These are phyloP conservation scores for Diplolepis rosae DNA, from an alignment of 2,888 invertebrate species.

Conservation along the genomic window DNA sequence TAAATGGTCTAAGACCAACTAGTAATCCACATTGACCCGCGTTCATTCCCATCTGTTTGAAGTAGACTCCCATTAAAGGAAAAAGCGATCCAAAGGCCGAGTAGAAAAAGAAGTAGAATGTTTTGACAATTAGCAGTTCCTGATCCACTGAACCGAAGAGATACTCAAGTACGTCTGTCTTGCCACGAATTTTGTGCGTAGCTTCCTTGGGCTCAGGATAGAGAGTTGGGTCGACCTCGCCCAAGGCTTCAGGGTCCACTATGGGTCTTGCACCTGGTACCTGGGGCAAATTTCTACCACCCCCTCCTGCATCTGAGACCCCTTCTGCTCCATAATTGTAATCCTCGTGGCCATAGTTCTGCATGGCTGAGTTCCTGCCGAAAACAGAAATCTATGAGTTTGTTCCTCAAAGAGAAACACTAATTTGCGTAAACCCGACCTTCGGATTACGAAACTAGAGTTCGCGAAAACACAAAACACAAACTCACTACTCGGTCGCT, in stretches of 20 bases:
- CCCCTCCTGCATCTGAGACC: conserved; percentile 26
- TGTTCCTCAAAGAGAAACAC: neutral
- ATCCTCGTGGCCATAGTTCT: conserved; percentile 66
- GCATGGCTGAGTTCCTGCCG: conserved; percentile 50
- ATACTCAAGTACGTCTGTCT: conserved; percentile 88
- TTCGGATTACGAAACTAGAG: neutral
- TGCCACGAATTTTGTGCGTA: conserved; percentile 91
- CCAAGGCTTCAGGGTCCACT: conserved; percentile 88
- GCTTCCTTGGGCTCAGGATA: conserved; percentile 92
- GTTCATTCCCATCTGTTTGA: conserved; percentile 99
- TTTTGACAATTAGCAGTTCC: conserved; percentile 94
- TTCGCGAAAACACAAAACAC: conserved; percentile 29
- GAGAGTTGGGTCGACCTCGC: conserved; percentile 88
- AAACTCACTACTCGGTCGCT: conserved; percentile 13
- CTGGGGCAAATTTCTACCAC: conserved; percentile 53
- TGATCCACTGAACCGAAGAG: conserved; percentile 90
- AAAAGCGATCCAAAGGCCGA: conserved; percentile 98
- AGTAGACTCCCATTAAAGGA: conserved; percentile 98
- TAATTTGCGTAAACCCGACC: neutral
- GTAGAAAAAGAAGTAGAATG: conserved; percentile 99
- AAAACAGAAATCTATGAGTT: neutral
- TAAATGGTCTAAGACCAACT: conserved; percentile 97
- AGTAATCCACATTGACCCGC: conserved; percentile 94
- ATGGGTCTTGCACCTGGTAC: conserved; percentile 78
- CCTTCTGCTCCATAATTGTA: conserved; percentile 57